phyloP scores from a whole-genome alignment of 2,113 vertebrate species.

The Saguinus midas region DNA sequence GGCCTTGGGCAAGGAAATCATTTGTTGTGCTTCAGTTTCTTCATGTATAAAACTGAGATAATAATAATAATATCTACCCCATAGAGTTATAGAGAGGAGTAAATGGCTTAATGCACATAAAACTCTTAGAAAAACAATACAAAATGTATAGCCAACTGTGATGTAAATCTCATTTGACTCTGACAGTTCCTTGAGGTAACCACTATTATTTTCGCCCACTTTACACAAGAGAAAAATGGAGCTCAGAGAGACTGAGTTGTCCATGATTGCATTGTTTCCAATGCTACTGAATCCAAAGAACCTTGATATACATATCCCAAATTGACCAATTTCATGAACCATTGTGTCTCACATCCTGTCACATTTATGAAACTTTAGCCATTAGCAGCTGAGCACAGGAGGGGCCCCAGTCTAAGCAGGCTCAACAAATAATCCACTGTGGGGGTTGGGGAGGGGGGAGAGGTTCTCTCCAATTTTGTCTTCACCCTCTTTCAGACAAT shows the following conservation, averaged over 20 bases:
- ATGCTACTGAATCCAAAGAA: not conserved
- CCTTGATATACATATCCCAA: not conserved
- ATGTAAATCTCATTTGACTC: not conserved
- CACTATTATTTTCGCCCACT: not conserved
- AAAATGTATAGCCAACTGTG: not conserved
- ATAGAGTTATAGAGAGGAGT: not conserved
- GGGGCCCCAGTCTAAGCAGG: not conserved
- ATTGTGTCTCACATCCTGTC: not conserved
- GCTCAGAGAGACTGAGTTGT: no score
- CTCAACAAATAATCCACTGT: no score
- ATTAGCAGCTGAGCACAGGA: not conserved
- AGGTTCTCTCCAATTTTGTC: not conserved
- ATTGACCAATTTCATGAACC: not conserved
- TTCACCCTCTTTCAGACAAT: constrained; percentile 81
- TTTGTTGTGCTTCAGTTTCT: not conserved
- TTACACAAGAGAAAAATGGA: not conserved
- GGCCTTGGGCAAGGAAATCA: not conserved
- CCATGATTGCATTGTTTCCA: not conserved
- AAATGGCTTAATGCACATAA: not conserved
- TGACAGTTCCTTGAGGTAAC: not conserved
- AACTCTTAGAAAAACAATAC: not conserved
- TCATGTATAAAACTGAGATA: not conserved
- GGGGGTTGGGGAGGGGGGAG: accelerated
- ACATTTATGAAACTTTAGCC: not conserved
- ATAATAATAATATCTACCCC: not conserved